Percentiles rank a stretch among this genome's conserved stretches.
Conservation (phyloP, 2,113 vertebrate genomes). For the Oceanodroma tethys region DNA sequence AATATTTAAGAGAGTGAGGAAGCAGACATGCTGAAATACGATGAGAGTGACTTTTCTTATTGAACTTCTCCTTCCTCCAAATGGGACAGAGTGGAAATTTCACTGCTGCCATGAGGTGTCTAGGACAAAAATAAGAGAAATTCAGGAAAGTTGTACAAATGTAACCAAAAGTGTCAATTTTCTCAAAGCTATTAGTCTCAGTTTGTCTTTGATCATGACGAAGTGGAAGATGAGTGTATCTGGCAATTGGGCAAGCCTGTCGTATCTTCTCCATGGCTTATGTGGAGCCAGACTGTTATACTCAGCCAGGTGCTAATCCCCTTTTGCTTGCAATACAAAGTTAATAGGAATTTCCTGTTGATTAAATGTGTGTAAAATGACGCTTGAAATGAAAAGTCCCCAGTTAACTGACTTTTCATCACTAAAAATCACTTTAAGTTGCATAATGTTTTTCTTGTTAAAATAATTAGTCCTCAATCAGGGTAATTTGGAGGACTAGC, state of each 20-base stretch:
- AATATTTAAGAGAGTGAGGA: background rate
- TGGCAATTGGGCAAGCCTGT: background rate
- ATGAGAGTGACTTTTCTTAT: background rate
- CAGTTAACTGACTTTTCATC: background rate
- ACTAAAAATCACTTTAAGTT: background rate
- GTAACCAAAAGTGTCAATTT: background rate
- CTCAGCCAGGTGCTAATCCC: background rate
- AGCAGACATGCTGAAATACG: background rate
- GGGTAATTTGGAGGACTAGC: background rate
- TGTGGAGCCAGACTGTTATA: background rate
- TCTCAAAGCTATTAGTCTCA: background rate
- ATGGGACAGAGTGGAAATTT: background rate
- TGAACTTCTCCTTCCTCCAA: background rate
- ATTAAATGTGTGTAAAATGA: background rate
- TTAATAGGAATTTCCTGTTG: background rate
- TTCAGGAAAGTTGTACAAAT: background rate
- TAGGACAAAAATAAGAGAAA: background rate
- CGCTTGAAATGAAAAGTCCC: background rate
- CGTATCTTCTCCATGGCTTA: background rate
- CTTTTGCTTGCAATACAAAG: background rate
- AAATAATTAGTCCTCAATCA: background rate
- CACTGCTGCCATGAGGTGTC: background rate
- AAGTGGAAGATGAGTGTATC: background rate
- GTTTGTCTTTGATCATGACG: rapidly evolving
- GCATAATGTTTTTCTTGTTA: background rate